Conservation (phyloP, 1,140 invertebrate genomes). For the Bombus sibiricus region DNA sequence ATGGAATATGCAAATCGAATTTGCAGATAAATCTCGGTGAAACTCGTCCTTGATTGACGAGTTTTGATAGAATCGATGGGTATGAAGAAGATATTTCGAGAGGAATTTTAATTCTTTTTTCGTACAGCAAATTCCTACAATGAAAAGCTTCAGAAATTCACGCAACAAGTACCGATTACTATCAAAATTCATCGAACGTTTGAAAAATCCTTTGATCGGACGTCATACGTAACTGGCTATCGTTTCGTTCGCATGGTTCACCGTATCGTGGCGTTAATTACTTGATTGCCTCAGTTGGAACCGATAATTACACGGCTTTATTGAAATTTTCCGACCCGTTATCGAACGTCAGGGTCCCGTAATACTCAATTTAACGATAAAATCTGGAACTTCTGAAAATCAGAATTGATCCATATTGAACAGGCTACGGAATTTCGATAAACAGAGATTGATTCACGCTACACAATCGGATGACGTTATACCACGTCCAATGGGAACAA, state of each 20-base stretch:
- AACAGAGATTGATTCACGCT: slow-evolving; percentile 19
- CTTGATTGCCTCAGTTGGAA: neutral
- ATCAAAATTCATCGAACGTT: neutral
- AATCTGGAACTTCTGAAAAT: neutral
- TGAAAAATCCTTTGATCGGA: neutral
- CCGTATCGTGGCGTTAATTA: slow-evolving; percentile 4
- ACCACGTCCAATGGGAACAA: neutral
- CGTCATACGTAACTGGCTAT: neutral
- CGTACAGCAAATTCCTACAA: too few species aligned
- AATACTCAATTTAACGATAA: slow-evolving; percentile 14
- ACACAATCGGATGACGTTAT: neutral
- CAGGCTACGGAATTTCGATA: slow-evolving; percentile 1
- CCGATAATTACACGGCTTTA: slow-evolving; percentile 23
- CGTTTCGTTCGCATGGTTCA: neutral
- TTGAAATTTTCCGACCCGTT: slow-evolving; percentile 25
- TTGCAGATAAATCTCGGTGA: neutral
- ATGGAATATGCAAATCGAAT: slow-evolving; percentile 23
- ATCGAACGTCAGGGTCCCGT: neutral
- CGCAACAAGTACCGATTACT: neutral
- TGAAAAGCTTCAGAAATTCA: neutral
- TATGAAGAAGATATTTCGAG: neutral
- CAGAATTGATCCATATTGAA: slow-evolving; percentile 10
- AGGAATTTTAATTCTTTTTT: too few species aligned
- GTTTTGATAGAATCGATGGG: neutral
- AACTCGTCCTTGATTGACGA: neutral